These are phyloP conservation scores for Mustela nigripes DNA, from an alignment of 2,113 vertebrate genomes.

Conservation along the genomic window DNA sequence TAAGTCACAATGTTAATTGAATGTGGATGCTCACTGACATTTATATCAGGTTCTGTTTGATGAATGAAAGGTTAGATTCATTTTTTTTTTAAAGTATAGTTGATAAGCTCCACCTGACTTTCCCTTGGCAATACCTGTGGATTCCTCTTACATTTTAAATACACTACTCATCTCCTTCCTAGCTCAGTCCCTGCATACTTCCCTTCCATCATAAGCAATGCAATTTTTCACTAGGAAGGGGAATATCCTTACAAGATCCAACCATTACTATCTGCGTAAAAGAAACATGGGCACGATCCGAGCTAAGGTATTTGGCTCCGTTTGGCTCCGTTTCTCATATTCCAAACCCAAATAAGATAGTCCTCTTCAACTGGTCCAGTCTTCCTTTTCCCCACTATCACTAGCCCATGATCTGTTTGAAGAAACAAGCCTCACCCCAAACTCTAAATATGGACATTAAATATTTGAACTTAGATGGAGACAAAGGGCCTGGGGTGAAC, in stretches of 20 bases:
- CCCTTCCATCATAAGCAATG: not conserved
- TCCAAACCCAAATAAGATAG: not conserved
- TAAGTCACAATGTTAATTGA: conserved; percentile 63
- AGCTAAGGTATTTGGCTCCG: not conserved
- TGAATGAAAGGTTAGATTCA: conserved; percentile 61
- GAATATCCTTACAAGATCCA: not conserved
- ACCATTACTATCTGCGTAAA: not conserved
- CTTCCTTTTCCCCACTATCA: not conserved
- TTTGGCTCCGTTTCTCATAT: not conserved
- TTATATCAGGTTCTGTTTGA: conserved; percentile 60
- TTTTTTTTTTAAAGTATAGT: conserved; percentile 55
- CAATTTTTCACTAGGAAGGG: not conserved
- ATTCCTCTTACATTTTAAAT: not conserved
- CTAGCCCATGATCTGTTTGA: not conserved
- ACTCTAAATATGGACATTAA: not conserved
- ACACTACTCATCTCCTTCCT: not conserved
- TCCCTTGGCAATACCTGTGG: not conserved
- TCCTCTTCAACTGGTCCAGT: not conserved
- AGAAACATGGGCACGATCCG: not conserved
- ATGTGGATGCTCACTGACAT: conserved; percentile 69
- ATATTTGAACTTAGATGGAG: not conserved
- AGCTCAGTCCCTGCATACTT: not conserved
- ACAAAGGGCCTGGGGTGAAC: not conserved
- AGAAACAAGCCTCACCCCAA: not conserved
- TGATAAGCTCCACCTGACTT: conserved; percentile 40